phyloP scores from a whole-genome alignment of 2,113 vertebrate genomes.

The Vulpes ferrilata region DNA sequence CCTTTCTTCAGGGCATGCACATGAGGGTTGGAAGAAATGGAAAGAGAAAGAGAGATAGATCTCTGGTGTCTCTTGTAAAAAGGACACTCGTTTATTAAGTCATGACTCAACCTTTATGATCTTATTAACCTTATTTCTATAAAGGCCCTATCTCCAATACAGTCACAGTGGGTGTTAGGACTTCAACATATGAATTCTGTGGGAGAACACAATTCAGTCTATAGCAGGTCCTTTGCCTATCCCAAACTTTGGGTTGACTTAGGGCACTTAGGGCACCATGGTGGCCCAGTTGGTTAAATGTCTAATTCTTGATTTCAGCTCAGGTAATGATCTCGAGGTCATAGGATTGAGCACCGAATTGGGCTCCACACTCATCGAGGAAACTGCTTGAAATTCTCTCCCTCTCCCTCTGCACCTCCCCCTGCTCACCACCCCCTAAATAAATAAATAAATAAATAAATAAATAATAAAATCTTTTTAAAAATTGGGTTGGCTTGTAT shows the following conservation, averaged over 20 bases:
- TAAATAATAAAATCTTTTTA: neutral
- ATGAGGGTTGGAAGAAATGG: neutral
- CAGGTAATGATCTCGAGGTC: neutral
- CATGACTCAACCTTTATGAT: neutral
- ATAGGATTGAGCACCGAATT: neutral
- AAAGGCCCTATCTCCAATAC: neutral
- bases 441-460: neutral
- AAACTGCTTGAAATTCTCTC: neutral
- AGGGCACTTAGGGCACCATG: neutral
- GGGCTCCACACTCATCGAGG: neutral
- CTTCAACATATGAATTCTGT: neutral
- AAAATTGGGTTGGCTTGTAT: neutral
- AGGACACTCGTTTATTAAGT: neutral
- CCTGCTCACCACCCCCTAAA: neutral
- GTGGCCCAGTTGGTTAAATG: no score
- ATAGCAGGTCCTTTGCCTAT: neutral
- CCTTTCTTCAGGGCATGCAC: neutral
- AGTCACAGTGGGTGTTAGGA: neutral
- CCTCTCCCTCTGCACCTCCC: neutral
- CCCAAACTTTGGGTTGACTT: neutral
- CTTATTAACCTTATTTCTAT: neutral
- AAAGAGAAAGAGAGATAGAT: neutral
- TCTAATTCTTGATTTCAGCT: neutral
- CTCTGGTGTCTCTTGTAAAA: neutral
- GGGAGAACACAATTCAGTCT: neutral